Percentiles rank a stretch among this genome's conserved stretches.
Conservation (phyloP, 2,888 invertebrate genomes). For the Drosophila glabriapex region DNA sequence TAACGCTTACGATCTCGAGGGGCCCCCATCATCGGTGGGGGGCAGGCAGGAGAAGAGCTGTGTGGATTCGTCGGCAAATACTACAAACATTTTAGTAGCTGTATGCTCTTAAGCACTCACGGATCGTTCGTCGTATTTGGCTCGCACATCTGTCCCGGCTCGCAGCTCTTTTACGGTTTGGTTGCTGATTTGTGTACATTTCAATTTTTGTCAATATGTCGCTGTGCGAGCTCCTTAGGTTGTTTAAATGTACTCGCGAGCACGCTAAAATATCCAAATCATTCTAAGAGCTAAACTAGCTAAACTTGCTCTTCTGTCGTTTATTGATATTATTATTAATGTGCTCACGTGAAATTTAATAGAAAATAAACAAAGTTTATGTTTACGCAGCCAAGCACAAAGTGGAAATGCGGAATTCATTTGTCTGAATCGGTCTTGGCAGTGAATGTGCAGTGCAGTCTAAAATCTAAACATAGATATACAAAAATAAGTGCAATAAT, state of each 20-base stretch:
- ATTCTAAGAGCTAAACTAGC: not conserved
- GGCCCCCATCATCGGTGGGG: not conserved
- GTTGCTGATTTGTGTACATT: conserved; percentile 2
- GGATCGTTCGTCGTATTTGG: conserved; percentile 28
- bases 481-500: conserved; percentile 7
- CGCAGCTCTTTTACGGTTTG: conserved; percentile 13
- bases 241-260: not conserved
- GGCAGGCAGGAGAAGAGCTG: not conserved
- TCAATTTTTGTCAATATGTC: conserved; percentile 28
- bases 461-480: conserved; percentile 47
- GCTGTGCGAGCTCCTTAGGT: conserved; percentile 7
- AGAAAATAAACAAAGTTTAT: not conserved
- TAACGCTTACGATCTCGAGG: conserved; percentile 6
- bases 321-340: not conserved
- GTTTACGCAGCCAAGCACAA: not conserved
- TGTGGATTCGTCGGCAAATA: conserved; percentile 13
- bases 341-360: not conserved
- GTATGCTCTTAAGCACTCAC: conserved; percentile 21
- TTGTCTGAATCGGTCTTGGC: conserved; percentile 30
- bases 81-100: conserved; percentile 15
- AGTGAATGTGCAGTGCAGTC: conserved; percentile 33
- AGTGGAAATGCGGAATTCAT: not conserved
- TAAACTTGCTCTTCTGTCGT: not conserved
- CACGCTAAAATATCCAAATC: no score
- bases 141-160: not conserved